Conservation (phyloP, 2,888 invertebrate species). For the Dendrolimus pini region DNA sequence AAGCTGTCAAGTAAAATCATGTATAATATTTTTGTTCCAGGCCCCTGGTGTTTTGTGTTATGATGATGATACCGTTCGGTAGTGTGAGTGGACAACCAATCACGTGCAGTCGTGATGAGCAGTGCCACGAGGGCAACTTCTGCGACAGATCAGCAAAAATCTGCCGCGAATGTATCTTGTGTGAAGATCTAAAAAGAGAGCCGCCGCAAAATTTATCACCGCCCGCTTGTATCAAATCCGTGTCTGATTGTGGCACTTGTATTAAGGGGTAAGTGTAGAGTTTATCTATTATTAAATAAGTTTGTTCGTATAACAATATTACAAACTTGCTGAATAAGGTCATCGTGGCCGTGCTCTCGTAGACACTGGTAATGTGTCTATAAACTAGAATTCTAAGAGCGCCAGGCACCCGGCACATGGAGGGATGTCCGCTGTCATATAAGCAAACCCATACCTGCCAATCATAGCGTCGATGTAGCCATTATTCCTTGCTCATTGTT, state of each 20-base stretch:
- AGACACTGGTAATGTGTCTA: too few species aligned
- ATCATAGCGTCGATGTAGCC: too few species aligned
- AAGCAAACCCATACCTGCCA: too few species aligned
- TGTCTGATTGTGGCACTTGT: slow-evolving; percentile 45
- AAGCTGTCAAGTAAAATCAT: neutral
- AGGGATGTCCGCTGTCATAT: too few species aligned
- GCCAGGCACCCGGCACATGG: too few species aligned
- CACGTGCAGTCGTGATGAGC: slow-evolving; percentile 27
- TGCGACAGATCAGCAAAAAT: slow-evolving; percentile 27
- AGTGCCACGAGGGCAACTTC: slow-evolving; percentile 36
- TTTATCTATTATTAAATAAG: neutral
- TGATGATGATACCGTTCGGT: slow-evolving; percentile 10
- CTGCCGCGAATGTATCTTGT: slow-evolving; percentile 42
- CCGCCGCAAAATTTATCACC: slow-evolving; percentile 15
- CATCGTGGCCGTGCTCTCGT: too few species aligned
- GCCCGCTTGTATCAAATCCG: slow-evolving; percentile 35
- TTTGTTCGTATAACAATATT: too few species aligned
- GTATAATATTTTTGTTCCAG: slow-evolving; percentile 14
- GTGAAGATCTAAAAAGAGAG: slow-evolving; percentile 39
- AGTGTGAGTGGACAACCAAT: slow-evolving; percentile 15
- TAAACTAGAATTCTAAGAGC: too few species aligned
- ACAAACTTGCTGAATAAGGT: too few species aligned
- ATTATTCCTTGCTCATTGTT: too few species aligned
- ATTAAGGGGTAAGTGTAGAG: slow-evolving; percentile 31
- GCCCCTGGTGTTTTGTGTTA: slow-evolving; percentile 8